These are phyloP conservation scores for Sula dactylatra DNA, from an alignment of 2,113 vertebrate genomes.

Conservation along the genomic window DNA sequence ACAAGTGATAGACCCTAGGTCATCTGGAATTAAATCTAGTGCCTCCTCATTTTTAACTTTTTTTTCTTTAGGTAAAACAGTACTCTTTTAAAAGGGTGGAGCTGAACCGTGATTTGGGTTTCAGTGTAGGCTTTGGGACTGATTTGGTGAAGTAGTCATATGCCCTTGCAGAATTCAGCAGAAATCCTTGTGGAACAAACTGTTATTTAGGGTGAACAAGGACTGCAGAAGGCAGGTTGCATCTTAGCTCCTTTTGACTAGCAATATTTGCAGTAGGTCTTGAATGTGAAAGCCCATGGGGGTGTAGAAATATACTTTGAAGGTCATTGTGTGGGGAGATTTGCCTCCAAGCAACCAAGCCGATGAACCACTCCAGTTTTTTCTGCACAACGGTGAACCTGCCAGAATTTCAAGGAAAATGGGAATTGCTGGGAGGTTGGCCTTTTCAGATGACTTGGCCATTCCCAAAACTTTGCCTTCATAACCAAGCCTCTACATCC, in stretches of 20 bases:
- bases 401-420: background rate
- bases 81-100: background rate
- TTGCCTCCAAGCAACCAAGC: background rate
- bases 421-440: background rate
- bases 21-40: background rate
- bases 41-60: background rate
- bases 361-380: background rate
- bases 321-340: background rate
- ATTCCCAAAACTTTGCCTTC: background rate
- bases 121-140: background rate
- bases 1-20: background rate
- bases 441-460: background rate
- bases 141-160: background rate
- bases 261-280: background rate
- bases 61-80: background rate
- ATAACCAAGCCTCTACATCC: background rate
- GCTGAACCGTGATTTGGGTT: background rate
- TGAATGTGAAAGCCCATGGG: background rate
- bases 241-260: background rate
- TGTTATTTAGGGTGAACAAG: background rate
- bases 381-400: rapidly evolving
- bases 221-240: background rate
- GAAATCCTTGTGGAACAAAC: background rate
- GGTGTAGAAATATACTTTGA: background rate
- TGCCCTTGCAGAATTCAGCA: background rate